Conservation (phyloP, 2,888 invertebrate species). For the Nymphalis urticae region DNA sequence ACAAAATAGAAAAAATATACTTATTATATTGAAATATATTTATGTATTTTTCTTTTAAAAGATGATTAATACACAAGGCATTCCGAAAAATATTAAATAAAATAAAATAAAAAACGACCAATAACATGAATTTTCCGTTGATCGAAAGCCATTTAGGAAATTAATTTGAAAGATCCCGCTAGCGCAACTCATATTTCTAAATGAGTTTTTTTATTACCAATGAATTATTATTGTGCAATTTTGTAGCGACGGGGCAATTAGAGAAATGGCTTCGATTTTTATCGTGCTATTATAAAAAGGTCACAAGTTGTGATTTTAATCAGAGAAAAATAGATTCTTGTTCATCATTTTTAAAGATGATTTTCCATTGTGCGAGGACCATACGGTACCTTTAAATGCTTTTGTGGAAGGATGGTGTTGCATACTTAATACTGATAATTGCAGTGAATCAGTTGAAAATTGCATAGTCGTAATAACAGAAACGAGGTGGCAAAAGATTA, state of each 20-base stretch:
- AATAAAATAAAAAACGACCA: slow-evolving; percentile 14
- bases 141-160: slow-evolving; percentile 40
- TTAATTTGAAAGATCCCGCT: slow-evolving; percentile 41
- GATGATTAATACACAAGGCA: neutral
- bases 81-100: slow-evolving; percentile 6
- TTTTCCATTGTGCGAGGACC: neutral
- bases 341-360: neutral
- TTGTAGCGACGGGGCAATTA: slow-evolving; percentile 59
- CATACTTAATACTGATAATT: slow-evolving; percentile 47
- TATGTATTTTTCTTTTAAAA: neutral
- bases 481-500: slow-evolving; percentile 64
- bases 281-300: slow-evolving; percentile 21
- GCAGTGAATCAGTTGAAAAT: slow-evolving; percentile 47
- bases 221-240: slow-evolving; percentile 62
- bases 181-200: slow-evolving; percentile 56
- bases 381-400: slow-evolving; percentile 25
- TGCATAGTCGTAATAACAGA: slow-evolving; percentile 51
- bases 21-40: neutral
- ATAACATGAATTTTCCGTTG: slow-evolving; percentile 13
- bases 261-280: slow-evolving; percentile 57
- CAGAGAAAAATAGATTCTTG: slow-evolving; percentile 8
- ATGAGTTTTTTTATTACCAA: slow-evolving; percentile 57
- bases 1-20: neutral
- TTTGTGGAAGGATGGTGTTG: slow-evolving; percentile 38
- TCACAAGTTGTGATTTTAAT: slow-evolving; percentile 23